A percentile compares a stretch with the other conserved stretches of the same genome.
Evolutionary conservation across 1,140 invertebrate genomes (phyloP).

Genomic region (Meteorus sp.): DNA sequence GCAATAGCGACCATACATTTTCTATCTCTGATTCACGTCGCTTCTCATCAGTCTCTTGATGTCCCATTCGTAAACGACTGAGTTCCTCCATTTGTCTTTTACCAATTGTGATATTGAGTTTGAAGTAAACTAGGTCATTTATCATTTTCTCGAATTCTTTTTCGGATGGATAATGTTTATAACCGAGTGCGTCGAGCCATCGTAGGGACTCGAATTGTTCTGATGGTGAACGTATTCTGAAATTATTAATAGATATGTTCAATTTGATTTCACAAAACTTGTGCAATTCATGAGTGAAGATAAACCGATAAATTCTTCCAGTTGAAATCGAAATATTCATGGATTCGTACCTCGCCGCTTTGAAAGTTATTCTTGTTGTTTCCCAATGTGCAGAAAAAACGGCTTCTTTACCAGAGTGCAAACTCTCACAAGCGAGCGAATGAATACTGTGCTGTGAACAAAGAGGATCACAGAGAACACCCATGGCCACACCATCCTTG

Average conservation of each 20-base stretch:
- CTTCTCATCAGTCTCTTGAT: conserved; percentile 47
- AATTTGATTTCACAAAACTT: too few relatives aligned
- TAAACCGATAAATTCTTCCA: neutral
- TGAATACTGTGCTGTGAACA: conserved; percentile 60
- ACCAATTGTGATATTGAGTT: conserved; percentile 60
- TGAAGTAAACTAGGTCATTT: conserved; percentile 55
- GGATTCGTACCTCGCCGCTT: conserved; percentile 51
- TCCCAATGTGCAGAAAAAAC: conserved; percentile 64
- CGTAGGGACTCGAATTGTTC: conserved; percentile 49
- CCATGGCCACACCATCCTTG: conserved; percentile 57
- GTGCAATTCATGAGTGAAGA: too few relatives aligned
- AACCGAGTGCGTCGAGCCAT: conserved; percentile 56
- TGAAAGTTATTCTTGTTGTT: conserved; percentile 61
- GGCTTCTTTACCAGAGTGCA: conserved; percentile 62
- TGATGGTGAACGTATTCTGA: conserved; percentile 30
- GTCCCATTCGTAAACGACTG: conserved; percentile 50
- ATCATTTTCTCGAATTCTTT: conserved; percentile 60
- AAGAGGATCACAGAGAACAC: conserved; percentile 62
- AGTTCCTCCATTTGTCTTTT: conserved; percentile 56
- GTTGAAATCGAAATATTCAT: neutral
- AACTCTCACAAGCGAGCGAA: conserved; percentile 62
- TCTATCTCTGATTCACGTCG: conserved; percentile 62
- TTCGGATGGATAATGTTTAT: conserved; percentile 59
- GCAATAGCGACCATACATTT: conserved; percentile 65
- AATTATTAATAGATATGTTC: too few relatives aligned